Evolutionary conservation across 2,888 invertebrate species (phyloP).

Genomic region (Orchesellides sinensis): DNA sequence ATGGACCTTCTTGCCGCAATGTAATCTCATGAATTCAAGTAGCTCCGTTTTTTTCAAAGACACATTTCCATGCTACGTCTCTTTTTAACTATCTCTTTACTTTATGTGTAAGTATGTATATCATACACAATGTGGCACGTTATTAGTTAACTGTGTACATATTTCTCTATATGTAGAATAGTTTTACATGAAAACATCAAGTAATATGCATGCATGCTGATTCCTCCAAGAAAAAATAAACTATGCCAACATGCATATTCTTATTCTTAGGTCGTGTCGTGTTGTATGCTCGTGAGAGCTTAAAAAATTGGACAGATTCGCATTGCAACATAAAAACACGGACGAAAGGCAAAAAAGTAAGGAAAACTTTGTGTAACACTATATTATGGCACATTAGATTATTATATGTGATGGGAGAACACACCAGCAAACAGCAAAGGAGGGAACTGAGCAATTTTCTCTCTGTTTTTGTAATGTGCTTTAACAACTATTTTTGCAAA

Average conservation of each 20-base stretch:
- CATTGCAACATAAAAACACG: conserved; percentile 51
- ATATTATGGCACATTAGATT: conserved; percentile 23
- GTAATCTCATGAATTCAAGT: conserved; percentile 61
- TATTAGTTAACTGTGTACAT: not conserved
- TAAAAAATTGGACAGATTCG: conserved; percentile 52
- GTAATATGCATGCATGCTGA: not conserved
- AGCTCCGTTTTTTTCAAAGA: conserved; percentile 30
- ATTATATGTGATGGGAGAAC: conserved; percentile 8
- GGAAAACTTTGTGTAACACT: conserved; percentile 10
- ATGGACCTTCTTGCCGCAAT: conserved; percentile 53
- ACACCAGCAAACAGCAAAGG: not conserved
- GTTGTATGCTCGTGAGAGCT: conserved; percentile 14
- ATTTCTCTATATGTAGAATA: not conserved
- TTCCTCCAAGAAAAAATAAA: not conserved
- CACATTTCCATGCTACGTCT: conserved; percentile 16
- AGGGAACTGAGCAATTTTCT: conserved; percentile 12
- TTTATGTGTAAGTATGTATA: not conserved
- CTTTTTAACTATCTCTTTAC: conserved; percentile 13
- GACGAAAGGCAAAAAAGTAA: not conserved
- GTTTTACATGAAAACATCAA: not conserved
- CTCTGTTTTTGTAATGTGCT: not conserved
- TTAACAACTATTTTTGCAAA: conserved; percentile 8
- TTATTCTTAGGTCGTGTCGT: conserved; percentile 37
- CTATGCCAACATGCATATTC: conserved; percentile 27
- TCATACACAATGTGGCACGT: not conserved